Base-by-base conservation (phyloP, 1,140 invertebrate species). In the Caenorhabditis brenneri region DNA sequence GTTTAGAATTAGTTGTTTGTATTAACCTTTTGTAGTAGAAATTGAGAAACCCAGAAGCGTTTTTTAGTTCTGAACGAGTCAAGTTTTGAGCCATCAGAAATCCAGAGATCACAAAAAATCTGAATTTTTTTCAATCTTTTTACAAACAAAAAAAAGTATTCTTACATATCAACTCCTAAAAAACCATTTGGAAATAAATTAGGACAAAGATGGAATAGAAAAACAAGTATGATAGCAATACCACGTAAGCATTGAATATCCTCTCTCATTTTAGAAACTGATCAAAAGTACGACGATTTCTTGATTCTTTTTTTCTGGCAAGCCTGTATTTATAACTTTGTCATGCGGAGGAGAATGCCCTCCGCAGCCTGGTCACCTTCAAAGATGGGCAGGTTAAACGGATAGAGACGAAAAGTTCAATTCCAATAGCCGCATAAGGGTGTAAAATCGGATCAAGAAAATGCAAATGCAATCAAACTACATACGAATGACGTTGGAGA, bases 41-140 rank as follows among this genome's bases (percentile, higher is more conserved):
- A 7, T 29, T 19, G n/a, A 74, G 19, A 29, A 82, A 69, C 22
- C 60, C 81, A 5, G 16, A 6, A 15, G 24, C 9, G 9, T 19
- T n/a, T 22, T 15, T 31, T 15, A 69, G n/a, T 9, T 31, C 15
- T 3, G 53, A 27, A 5, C 22, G 60, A 31, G 36, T 39, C 33
- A 69, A 22, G 22, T 46, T 65, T 74, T 65, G 60, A n/a, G 81
- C 81, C 81, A 82, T 82, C 1, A 82, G 42, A 15, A 36, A 82
- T 19, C 81, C 81, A 33, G 81, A 82, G 3, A 82, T 69, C 12
- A 82, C 81, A 51, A 82, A 82, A 24, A 82, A 82, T 29, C 81
- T 69, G 46, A 27, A 82, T 9, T 29, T 46, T 1, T 22, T 16
- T 15, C 3, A 49, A n/a, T n/a, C n/a, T n/a, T 7, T 79, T 79